Conservation (phyloP, 1,140 invertebrate genomes). For the Ips typographus region DNA sequence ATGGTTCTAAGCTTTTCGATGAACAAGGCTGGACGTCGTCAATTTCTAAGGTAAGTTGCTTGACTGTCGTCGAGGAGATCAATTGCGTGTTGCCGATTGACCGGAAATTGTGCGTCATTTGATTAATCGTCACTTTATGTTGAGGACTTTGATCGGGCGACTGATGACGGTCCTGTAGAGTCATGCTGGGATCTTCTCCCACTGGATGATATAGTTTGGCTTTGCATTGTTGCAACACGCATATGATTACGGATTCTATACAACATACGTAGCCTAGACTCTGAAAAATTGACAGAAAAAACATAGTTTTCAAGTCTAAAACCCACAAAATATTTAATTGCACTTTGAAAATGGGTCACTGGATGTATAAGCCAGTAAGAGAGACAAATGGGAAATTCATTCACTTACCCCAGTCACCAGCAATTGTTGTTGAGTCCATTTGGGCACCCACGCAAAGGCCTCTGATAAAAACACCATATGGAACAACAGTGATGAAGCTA, state of each 20-base stretch:
- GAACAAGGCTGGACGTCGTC: constrained; percentile 52
- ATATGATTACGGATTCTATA: constrained; percentile 48
- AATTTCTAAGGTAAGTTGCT: constrained; percentile 44
- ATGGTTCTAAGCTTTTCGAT: constrained; percentile 47
- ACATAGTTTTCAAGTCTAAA: background rate
- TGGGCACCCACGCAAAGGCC: constrained; percentile 63
- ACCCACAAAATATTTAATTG: constrained; percentile 3
- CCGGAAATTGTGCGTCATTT: constrained; percentile 52
- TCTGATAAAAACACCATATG: constrained; percentile 67
- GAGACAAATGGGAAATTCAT: background rate
- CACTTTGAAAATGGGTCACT: background rate
- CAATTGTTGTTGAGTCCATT: constrained; percentile 53
- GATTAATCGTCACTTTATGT: constrained; percentile 42
- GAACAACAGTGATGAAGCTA: constrained; percentile 64
- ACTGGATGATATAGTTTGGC: constrained; percentile 48
- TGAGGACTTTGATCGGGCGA: constrained; percentile 42
- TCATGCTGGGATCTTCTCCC: constrained; percentile 49
- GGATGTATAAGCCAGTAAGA: background rate
- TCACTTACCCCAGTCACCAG: constrained; percentile 50
- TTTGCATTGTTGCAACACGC: constrained; percentile 48
- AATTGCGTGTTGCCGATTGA: constrained; percentile 46
- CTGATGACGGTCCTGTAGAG: constrained; percentile 47
- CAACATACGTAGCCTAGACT: constrained; percentile 51
- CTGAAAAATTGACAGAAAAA: constrained; percentile 40
- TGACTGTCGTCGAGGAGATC: constrained; percentile 45